These are phyloP conservation scores for Clunio marinus DNA, from an alignment of 2,888 invertebrate genomes.

Conservation along the genomic window DNA sequence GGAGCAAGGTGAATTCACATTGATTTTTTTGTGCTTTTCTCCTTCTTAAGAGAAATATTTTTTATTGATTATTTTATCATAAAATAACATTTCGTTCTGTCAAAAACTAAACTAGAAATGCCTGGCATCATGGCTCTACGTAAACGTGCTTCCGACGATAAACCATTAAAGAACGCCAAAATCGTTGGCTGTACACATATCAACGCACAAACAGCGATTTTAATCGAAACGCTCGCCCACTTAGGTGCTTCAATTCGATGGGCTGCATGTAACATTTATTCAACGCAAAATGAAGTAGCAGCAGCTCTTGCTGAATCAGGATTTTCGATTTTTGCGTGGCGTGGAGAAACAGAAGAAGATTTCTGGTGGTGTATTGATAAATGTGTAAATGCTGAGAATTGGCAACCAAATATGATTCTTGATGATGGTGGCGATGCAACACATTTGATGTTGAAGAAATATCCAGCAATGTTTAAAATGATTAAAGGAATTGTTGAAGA, in stretches of 20 bases:
- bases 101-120: slow-evolving; percentile 85
- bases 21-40: slow-evolving; percentile 3
- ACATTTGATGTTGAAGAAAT: slow-evolving; percentile 92
- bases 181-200: slow-evolving; percentile 98
- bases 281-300: slow-evolving; percentile 97
- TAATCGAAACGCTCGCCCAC: slow-evolving; percentile 83
- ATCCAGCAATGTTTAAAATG: slow-evolving; percentile 86
- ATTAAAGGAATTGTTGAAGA: slow-evolving; percentile 96
- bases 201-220: slow-evolving; percentile 95
- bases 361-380: slow-evolving; percentile 99
- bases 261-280: slow-evolving; percentile 98
- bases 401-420: slow-evolving; percentile 97
- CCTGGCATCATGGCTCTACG: slow-evolving; percentile 94
- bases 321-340: slow-evolving; percentile 91
- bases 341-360: slow-evolving; percentile 95
- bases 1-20: slow-evolving; percentile 66
- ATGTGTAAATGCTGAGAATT: slow-evolving; percentile 83
- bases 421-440: slow-evolving; percentile 98
- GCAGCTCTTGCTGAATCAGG: slow-evolving; percentile 90
- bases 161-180: slow-evolving; percentile 91
- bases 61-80: not conserved
- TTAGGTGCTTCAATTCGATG: slow-evolving; percentile 89
- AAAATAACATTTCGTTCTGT: not conserved
- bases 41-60: not conserved
- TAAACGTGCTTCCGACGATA: slow-evolving; percentile 87